A percentile compares a stretch with the other conserved stretches of the same genome.
These are phyloP conservation scores for Ericerus pela DNA, from an alignment of 1,140 invertebrate genomes.

Conservation along the genomic window DNA sequence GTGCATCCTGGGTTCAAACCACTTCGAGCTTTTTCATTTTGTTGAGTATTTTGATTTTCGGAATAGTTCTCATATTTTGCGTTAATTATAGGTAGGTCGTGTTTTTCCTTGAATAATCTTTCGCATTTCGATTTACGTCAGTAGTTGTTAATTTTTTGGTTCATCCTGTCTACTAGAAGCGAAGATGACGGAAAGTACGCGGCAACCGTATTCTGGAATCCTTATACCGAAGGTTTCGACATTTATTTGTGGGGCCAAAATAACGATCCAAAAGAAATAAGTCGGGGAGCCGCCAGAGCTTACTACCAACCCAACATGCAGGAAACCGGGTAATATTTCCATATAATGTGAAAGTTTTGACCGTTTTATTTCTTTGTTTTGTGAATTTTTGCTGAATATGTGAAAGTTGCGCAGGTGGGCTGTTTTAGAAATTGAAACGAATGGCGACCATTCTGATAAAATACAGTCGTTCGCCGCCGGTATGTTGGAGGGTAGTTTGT, in stretches of 20 bases:
- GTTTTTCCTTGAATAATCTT: not conserved
- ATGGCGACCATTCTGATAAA: slow-evolving; percentile 48
- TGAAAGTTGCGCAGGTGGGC: slow-evolving; percentile 65
- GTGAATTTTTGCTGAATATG: not conserved
- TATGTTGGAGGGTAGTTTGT: slow-evolving; percentile 66
- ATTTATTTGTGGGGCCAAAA: slow-evolving; percentile 62
- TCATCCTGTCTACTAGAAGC: slow-evolving; percentile 33
- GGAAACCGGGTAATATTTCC: slow-evolving; percentile 43
- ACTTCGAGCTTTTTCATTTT: slow-evolving; percentile 52
- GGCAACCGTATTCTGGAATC: slow-evolving; percentile 50
- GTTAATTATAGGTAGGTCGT: slow-evolving; percentile 44
- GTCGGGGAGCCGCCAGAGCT: slow-evolving; percentile 46
- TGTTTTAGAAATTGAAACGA: slow-evolving; percentile 59
- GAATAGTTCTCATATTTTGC: slow-evolving; percentile 47
- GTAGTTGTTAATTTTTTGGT: no score
- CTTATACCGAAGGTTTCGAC: slow-evolving; percentile 43
- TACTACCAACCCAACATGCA: slow-evolving; percentile 51
- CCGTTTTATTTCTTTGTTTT: not conserved
- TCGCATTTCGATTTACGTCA: not conserved
- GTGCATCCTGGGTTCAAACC: slow-evolving; percentile 59
- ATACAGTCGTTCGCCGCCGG: slow-evolving; percentile 80
- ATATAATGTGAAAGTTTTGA: not conserved
- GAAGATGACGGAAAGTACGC: slow-evolving; percentile 55
- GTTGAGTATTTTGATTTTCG: slow-evolving; percentile 45
- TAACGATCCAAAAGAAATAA: slow-evolving; percentile 45